Conservation (phyloP, 2,113 vertebrate genomes). For the Sphyrna mokarran region DNA sequence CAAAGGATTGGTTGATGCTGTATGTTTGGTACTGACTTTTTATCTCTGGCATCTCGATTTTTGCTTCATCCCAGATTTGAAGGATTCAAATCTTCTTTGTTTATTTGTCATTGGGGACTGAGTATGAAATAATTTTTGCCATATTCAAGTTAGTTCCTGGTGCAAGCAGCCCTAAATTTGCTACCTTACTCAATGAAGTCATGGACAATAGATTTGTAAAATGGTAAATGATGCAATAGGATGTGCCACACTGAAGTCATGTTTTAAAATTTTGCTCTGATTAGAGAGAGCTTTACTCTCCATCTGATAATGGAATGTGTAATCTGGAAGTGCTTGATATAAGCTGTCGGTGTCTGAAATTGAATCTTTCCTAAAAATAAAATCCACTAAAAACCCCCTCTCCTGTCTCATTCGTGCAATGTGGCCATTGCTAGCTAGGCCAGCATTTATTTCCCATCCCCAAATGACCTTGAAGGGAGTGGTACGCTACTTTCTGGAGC, state of each 20-base stretch:
- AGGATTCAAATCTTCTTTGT: not conserved
- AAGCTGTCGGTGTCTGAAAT: not conserved
- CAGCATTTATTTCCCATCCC: too few species aligned
- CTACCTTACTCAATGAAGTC: not conserved
- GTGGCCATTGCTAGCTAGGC: too few species aligned
- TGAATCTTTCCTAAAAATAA: not conserved
- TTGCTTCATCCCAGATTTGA: not conserved
- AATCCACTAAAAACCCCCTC: too few species aligned
- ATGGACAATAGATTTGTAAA: not conserved
- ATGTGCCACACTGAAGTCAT: not conserved
- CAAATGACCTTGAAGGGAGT: too few species aligned
- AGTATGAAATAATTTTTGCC: not conserved
- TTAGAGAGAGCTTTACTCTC: not conserved
- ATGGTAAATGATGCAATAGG: not conserved
- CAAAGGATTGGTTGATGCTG: not conserved
- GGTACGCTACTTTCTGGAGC: too few species aligned
- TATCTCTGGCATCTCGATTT: not conserved
- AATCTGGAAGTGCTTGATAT: not conserved
- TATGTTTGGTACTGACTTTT: not conserved
- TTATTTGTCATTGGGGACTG: not conserved
- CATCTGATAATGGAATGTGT: not conserved
- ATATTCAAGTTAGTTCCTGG: not conserved
- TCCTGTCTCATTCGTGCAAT: too few species aligned
- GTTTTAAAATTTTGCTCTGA: not conserved
- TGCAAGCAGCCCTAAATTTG: not conserved